Conservation (phyloP, 2,797 vertebrate species). For the Pterois miles region DNA sequence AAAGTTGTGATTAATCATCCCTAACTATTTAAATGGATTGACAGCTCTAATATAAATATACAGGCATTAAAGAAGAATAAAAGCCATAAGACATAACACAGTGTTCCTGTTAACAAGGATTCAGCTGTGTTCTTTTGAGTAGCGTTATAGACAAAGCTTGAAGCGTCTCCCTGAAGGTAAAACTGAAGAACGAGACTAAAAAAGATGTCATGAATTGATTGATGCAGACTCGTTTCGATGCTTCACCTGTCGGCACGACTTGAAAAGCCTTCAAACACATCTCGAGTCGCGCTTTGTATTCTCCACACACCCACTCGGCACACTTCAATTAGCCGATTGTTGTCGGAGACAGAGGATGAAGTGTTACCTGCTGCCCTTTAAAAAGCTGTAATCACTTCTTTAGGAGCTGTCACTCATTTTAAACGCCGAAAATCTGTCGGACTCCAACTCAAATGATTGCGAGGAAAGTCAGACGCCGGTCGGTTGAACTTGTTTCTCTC, state of each 20-base stretch:
- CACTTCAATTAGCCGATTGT: slow-evolving; percentile 19
- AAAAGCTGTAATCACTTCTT: neutral
- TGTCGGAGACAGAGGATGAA: slow-evolving; percentile 23
- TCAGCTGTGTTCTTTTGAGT: too few species aligned
- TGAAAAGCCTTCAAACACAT: slow-evolving; percentile 54
- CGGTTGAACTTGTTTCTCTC: slow-evolving; percentile 32
- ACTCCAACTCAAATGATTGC: slow-evolving; percentile 4
- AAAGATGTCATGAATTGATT: slow-evolving; percentile 28
- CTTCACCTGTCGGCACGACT: slow-evolving; percentile 48
- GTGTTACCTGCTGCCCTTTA: slow-evolving; percentile 46
- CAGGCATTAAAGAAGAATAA: too few species aligned
- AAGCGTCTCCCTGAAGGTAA: too few species aligned
- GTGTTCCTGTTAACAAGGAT: too few species aligned
- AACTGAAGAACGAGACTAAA: neutral
- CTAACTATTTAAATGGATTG: too few species aligned
- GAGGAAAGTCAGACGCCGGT: slow-evolving; percentile 10
- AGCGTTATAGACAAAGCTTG: too few species aligned
- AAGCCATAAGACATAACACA: too few species aligned
- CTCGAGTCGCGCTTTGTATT: slow-evolving; percentile 35
- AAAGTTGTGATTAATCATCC: too few species aligned
- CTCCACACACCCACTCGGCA: slow-evolving; percentile 37
- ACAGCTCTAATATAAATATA: too few species aligned
- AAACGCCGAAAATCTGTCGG: neutral
- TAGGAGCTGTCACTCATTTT: slow-evolving; percentile 28
- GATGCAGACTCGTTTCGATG: slow-evolving; percentile 18